These are phyloP conservation scores for Entosphenus tridentatus DNA, from an alignment of 2,113 vertebrate genomes.

Conservation along the genomic window DNA sequence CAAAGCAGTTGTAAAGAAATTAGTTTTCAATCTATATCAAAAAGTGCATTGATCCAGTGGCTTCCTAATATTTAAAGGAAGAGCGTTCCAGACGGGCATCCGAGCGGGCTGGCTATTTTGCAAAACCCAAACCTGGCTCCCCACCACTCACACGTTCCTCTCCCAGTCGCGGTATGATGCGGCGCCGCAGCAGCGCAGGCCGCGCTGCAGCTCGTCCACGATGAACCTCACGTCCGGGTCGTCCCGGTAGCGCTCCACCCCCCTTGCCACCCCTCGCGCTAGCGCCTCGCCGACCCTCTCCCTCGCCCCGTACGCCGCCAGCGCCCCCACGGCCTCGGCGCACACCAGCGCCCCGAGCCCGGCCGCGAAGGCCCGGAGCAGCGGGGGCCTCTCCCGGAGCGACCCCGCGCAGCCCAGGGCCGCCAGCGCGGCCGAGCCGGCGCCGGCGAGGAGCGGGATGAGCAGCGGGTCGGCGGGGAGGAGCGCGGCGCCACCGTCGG, in stretches of 20 bases:
- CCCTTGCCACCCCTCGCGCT: constrained; percentile 23
- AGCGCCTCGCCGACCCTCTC: constrained; percentile 23
- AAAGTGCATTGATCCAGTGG: neutral
- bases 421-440: constrained; percentile 26
- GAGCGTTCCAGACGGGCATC: neutral
- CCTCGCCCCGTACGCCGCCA: constrained; percentile 26
- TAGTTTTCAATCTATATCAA: neutral
- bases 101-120: neutral
- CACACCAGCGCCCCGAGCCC: constrained; percentile 20
- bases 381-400: constrained; percentile 34
- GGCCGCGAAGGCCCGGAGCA: constrained; percentile 33
- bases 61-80: neutral
- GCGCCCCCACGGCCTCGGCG: constrained; percentile 19
- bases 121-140: too few species aligned
- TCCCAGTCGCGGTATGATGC: constrained; percentile 60
- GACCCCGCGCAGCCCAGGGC: constrained; percentile 43
- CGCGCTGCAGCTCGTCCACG: constrained; percentile 48
- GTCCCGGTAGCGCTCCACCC: constrained; percentile 46
- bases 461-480: constrained; percentile 53
- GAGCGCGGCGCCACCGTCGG: constrained; percentile 13
- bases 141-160: constrained; percentile 41
- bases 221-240: constrained; percentile 57
- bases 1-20: neutral
- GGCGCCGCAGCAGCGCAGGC: constrained; percentile 52
- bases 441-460: constrained; percentile 24